Percentiles rank a stretch among this genome's conserved stretches.
phyloP scores from a whole-genome alignment of 1,140 invertebrate genomes.

The Drosophila albomicans region DNA sequence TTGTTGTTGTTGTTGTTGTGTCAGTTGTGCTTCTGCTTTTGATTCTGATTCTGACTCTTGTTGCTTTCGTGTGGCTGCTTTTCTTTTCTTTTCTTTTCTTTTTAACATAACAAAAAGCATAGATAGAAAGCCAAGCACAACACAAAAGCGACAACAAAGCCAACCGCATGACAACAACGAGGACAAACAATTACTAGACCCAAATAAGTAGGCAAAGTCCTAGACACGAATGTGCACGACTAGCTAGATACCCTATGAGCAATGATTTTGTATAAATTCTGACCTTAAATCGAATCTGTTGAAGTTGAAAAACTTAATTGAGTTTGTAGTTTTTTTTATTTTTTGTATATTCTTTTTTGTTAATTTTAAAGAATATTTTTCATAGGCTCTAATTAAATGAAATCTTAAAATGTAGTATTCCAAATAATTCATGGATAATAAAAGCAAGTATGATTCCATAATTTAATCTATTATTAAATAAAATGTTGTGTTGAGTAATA shows the following conservation, averaged over 20 bases:
- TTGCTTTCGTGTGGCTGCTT: slow-evolving; percentile 13
- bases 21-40: background rate
- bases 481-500: background rate
- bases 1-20: background rate
- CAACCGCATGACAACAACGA: slow-evolving; percentile 40
- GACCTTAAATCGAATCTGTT: too few relatives aligned
- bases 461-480: too few relatives aligned
- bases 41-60: too few relatives aligned
- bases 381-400: too few relatives aligned
- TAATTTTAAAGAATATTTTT: too few relatives aligned
- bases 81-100: slow-evolving; percentile 28
- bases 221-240: background rate
- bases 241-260: background rate
- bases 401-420: too few relatives aligned
- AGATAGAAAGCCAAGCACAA: slow-evolving; percentile 28
- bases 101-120: slow-evolving; percentile 57
- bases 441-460: too few relatives aligned
- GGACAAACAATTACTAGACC: slow-evolving; percentile 66
- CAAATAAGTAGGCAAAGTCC: slow-evolving; percentile 30
- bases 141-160: slow-evolving; percentile 57
- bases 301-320: too few relatives aligned
- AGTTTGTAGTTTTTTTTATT: too few relatives aligned
- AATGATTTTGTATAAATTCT: too few relatives aligned
- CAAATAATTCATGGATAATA: too few relatives aligned
- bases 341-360: too few relatives aligned